phyloP scores from a whole-genome alignment of 2,113 vertebrate species.

The Podarcis cretensis region DNA sequence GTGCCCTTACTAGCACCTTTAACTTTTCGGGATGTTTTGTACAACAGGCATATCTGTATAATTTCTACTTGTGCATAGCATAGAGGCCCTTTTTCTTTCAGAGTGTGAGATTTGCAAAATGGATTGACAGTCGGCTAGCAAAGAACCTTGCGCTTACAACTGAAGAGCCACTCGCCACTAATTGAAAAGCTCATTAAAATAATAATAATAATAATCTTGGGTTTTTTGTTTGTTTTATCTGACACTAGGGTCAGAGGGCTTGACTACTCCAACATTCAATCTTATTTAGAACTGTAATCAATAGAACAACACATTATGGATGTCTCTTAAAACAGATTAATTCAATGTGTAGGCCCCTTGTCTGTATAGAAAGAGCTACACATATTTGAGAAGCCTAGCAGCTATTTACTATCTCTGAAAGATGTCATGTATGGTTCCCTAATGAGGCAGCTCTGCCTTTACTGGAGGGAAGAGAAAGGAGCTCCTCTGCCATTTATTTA shows the following conservation, averaged over 20 bases:
- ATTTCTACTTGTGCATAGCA: conserved; percentile 31
- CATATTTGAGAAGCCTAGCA: conserved; percentile 58
- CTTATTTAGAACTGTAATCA: conserved; percentile 64
- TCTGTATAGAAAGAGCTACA: conserved; percentile 17
- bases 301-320: conserved; percentile 46
- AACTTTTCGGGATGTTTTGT: not conserved
- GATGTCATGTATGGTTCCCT: conserved; percentile 27
- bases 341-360: conserved; percentile 45
- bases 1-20: not conserved
- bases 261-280: conserved; percentile 68
- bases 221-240: conserved; percentile 13
- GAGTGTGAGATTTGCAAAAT: conserved; percentile 58
- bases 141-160: conserved; percentile 59
- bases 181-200: conserved; percentile 42
- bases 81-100: conserved; percentile 55
- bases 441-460: conserved; percentile 23
- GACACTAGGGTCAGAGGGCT: conserved; percentile 41
- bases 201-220: conserved; percentile 47
- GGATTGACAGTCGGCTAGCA: conserved; percentile 47
- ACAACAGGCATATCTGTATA: not conserved
- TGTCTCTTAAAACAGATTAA: conserved; percentile 67
- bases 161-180: conserved; percentile 64
- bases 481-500: conserved; percentile 26
- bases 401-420: conserved; percentile 51
- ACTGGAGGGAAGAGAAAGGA: conserved; percentile 22